phyloP scores from a whole-genome alignment of 2,113 vertebrate genomes.

The Hirundichthys speculiger region DNA sequence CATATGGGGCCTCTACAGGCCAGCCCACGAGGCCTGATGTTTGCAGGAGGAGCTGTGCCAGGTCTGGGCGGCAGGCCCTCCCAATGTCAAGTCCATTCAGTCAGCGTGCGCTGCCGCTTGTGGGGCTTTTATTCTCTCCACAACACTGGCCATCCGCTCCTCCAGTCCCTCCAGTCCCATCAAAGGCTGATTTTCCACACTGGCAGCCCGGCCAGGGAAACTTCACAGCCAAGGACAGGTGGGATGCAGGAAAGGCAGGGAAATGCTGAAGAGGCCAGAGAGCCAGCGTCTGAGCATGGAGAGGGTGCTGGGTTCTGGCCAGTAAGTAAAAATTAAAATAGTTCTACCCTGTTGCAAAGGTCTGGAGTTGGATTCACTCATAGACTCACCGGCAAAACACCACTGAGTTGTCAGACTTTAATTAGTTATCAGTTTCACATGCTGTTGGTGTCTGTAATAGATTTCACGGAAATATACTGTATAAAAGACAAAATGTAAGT shows the following conservation, averaged over 20 bases:
- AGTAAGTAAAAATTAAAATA: constrained; percentile 79
- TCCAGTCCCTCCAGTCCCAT: constrained; percentile 77
- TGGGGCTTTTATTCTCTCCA: constrained; percentile 57
- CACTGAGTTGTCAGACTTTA: constrained; percentile 51
- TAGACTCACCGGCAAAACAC: constrained; percentile 49
- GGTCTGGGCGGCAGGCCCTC: constrained; percentile 51
- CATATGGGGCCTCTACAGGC: constrained; percentile 16
- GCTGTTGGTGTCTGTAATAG: too few species aligned
- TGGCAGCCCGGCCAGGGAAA: constrained; percentile 73
- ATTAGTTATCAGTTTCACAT: constrained; percentile 9
- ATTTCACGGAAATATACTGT: too few species aligned
- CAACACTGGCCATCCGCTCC: constrained; percentile 37
- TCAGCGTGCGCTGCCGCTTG: constrained; percentile 63
- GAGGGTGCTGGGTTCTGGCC: constrained; percentile 68
- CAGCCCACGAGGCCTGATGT: constrained; percentile 27
- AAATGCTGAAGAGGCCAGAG: constrained; percentile 48
- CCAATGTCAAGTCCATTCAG: constrained; percentile 68
- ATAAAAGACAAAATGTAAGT: constrained; percentile 35
- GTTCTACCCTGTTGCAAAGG: constrained; percentile 63
- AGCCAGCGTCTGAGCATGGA: constrained; percentile 73
- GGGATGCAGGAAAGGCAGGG: constrained; percentile 67
- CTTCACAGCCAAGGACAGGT: constrained; percentile 81
- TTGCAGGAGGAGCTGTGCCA: constrained; percentile 40
- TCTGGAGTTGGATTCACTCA: constrained; percentile 30
- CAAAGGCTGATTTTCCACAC: constrained; percentile 84